Conservation (phyloP, 2,113 vertebrate species). For the Drymodes brunneopygia region DNA sequence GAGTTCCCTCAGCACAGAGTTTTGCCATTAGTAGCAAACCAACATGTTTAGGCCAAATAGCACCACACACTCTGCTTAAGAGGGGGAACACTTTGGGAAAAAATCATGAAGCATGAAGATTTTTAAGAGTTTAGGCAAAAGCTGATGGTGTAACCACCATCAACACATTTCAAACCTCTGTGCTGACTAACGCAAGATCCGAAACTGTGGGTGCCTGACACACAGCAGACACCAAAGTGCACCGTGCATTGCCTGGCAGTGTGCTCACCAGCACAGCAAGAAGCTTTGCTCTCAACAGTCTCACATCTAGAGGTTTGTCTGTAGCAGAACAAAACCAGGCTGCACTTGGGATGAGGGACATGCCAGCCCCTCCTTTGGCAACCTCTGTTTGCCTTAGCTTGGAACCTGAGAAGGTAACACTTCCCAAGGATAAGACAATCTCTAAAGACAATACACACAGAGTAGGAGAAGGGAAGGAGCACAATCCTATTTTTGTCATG, state of each 20-base stretch:
- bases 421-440: not conserved
- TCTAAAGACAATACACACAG: not conserved
- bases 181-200: fast-evolving
- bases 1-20: not conserved
- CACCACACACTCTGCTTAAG: not conserved
- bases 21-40: not conserved
- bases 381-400: not conserved
- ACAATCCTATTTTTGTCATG: not conserved
- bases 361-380: not conserved
- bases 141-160: not conserved
- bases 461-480: not conserved
- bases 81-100: not conserved
- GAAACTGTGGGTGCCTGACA: not conserved
- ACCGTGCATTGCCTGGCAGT: not conserved
- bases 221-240: not conserved
- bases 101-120: not conserved
- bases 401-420: not conserved
- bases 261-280: not conserved
- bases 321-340: not conserved
- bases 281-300: not conserved
- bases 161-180: not conserved
- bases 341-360: not conserved
- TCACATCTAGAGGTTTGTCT: not conserved
- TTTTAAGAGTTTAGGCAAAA: not conserved
- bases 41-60: not conserved